Evolutionary conservation across 2,888 invertebrate species (phyloP).

Genomic region (Cryptus armator): DNA sequence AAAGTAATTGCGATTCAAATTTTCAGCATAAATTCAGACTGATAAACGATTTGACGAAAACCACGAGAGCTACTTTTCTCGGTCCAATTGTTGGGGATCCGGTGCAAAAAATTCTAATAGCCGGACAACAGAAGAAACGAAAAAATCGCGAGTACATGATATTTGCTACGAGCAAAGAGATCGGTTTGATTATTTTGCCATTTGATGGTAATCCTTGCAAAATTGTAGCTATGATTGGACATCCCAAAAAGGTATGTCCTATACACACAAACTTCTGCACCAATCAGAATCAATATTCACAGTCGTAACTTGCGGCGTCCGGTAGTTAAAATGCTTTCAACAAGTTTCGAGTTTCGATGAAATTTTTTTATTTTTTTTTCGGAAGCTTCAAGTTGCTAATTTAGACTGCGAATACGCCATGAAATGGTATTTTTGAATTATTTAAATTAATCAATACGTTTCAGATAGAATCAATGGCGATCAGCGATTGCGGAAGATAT

Average conservation of each 20-base stretch:
- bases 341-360: too few relatives aligned
- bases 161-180: slow-evolving; percentile 88
- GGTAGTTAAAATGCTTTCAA: too few relatives aligned
- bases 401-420: too few relatives aligned
- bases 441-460: background rate
- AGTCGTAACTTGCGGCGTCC: too few relatives aligned
- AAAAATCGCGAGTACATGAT: slow-evolving; percentile 86
- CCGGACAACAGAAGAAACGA: slow-evolving; percentile 54
- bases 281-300: too few relatives aligned
- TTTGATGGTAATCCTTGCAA: slow-evolving; percentile 92
- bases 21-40: slow-evolving; percentile 90
- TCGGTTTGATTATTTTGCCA: slow-evolving; percentile 90
- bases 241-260: slow-evolving; percentile 87
- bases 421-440: background rate
- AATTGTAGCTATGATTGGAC: slow-evolving; percentile 88
- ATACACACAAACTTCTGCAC: too few relatives aligned
- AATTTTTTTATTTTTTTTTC: too few relatives aligned
- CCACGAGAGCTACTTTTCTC: slow-evolving; percentile 89
- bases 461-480: slow-evolving; percentile 83
- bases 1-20: slow-evolving; percentile 72
- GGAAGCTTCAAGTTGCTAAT: too few relatives aligned
- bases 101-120: slow-evolving; percentile 85
- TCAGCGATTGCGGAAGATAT: slow-evolving; percentile 85
- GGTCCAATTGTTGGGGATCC: slow-evolving; percentile 90
- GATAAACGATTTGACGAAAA: slow-evolving; percentile 88